These are phyloP conservation scores for Spondyliosoma cantharus DNA, from an alignment of 2,797 vertebrate genomes.

Conservation along the genomic window DNA sequence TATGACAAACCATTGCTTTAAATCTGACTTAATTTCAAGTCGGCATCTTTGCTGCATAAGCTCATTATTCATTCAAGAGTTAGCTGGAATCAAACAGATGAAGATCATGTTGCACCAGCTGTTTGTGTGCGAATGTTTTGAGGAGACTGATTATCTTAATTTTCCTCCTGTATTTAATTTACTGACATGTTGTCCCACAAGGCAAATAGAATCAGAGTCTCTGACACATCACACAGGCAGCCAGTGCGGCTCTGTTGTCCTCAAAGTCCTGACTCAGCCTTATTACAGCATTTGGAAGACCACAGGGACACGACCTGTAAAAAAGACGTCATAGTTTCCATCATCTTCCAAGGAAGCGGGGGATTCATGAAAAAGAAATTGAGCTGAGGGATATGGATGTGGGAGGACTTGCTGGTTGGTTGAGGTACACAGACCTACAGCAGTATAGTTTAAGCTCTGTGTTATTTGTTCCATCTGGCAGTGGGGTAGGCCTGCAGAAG, in stretches of 20 bases:
- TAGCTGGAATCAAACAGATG: constrained; percentile 13
- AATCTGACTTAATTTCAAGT: neutral
- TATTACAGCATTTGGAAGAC: constrained; percentile 46
- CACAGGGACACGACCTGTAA: constrained; percentile 35
- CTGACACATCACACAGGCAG: constrained; percentile 18
- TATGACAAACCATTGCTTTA: neutral
- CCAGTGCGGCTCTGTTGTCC: constrained; percentile 4
- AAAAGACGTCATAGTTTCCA: constrained; percentile 66
- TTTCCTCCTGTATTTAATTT: constrained; percentile 34
- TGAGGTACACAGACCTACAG: constrained; percentile 48
- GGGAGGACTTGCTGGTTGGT: constrained; percentile 56
- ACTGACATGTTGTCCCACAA: constrained; percentile 9
- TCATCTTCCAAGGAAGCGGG: constrained; percentile 42
- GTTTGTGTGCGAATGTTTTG: constrained; percentile 14
- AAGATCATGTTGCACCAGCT: constrained; percentile 9
- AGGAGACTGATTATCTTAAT: constrained; percentile 7
- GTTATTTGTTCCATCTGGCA: constrained; percentile 76
- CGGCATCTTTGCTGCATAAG: neutral
- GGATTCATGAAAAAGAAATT: constrained; percentile 44
- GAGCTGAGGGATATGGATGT: constrained; percentile 54
- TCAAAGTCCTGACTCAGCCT: constrained; percentile 65
- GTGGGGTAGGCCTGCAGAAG: constrained; percentile 59
- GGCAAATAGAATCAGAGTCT: constrained; percentile 27
- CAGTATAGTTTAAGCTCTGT: constrained; percentile 47
- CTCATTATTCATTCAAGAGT: neutral